Base-by-base conservation (phyloP, 2,113 vertebrate genomes). In the Oceanodroma tethys region DNA sequence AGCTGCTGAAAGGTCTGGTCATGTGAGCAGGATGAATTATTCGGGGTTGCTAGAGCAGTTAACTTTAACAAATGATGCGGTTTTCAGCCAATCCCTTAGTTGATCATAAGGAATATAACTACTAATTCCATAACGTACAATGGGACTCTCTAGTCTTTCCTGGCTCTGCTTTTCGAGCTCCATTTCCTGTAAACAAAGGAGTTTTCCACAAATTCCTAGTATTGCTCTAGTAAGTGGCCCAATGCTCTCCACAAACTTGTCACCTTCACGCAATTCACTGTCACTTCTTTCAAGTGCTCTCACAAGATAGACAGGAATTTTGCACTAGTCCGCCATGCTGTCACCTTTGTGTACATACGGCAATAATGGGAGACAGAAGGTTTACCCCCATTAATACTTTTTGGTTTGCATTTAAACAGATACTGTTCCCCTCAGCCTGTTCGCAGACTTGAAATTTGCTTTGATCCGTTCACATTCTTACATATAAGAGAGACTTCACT, bases 311-410 rank as follows among this genome's bases (percentile, higher is more conserved):
- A 11, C 25, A 55, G 1, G 16, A 65, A 50, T 70, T 74, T 45
- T 74, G 42, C 23, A 19, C 42, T 29, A 21, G 21, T 63, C 43
- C 5, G 4, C 47, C 53, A 42, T 13, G 19, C 47, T 32, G 48
- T 32, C 30, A 16, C 32, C 45, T 68, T 5, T 14, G 38, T 11
- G 8, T 29, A 23, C 30, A 40, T 10, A 55, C 0, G 0, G n/a
- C 32, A 74, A 8, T 45, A 85, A 50, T 2, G 14, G 58, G 17
- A 65, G 29, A 40, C 4, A 27, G 10, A 47, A 78, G 26, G 16
- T 59, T 71, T 52, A 68, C 11, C 50, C 26, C 58, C 34, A 26
- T 40, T 56, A 50, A 52, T 45, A 81, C 25, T 20, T 70, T 27
- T 26, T 9, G 7, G 19, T 6, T 86, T 81, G n/a, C 30, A 20